Evolutionary conservation across 2,797 vertebrate species (phyloP), one percentile per base, ranked within the genome.

Genomic region (Poecile montanus): DNA sequence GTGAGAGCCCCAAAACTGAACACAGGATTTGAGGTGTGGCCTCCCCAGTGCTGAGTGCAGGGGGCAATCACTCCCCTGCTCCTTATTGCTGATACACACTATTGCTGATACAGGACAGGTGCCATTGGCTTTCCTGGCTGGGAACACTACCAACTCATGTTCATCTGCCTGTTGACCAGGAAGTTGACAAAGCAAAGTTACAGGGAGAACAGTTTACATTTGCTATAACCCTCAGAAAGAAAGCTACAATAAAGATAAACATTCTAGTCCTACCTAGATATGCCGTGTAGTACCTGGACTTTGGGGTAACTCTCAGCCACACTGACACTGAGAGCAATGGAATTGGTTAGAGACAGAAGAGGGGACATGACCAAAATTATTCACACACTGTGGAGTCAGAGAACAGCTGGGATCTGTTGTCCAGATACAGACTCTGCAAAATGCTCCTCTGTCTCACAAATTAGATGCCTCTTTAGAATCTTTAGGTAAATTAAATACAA

Each of bases 21-120:
- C 21, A 10, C 7, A 23, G 40, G 7, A 34, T 2, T 73, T 0
- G 2, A 60, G 14, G 25, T 16, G 30, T 10, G 40, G 17, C 40
- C 25, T 40, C 54, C 30, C 17, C 54, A 47, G 10, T 22, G n/a
- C 53, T 21, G 25, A 60, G 40, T 27, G 54, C 12, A 54, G 4
- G 3, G 18, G 12, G 10, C 26, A 48, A 32, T 61, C 48, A 0
- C 22, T 54, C 30, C 6, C 47, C 30, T 67, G n/a, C 5, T 42
- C 18, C 62, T n/a, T n/a, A n/a, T n/a, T n/a, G n/a, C n/a, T n/a
- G n/a, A n/a, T n/a, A n/a, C 47, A 23, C 25, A 7, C 21, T 16
- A 6, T 23, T 68, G 36, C 21, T 42, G 22, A 3, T 54, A 10
- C 7, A 19, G 2, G 12, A 14, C 74, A 26, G 34, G 47, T 48